These are phyloP conservation scores for Acanthochromis polyacanthus DNA, from an alignment of 2,113 vertebrate genomes.

Conservation along the genomic window DNA sequence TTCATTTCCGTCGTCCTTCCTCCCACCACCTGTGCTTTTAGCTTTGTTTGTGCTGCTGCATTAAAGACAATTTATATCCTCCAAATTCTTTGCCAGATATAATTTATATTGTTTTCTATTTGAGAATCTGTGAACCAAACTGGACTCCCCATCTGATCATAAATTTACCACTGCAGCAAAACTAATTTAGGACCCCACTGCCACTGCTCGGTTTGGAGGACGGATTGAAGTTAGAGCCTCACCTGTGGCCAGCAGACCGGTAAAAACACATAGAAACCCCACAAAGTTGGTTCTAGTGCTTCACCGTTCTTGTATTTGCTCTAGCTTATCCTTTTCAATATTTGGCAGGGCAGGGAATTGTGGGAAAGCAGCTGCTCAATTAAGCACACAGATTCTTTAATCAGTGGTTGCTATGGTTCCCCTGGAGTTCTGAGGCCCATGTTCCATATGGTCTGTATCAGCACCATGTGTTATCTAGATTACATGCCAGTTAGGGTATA, in stretches of 20 bases:
- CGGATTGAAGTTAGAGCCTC: conserved; percentile 47
- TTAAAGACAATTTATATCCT: conserved; percentile 49
- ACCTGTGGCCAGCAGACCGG: conserved; percentile 35
- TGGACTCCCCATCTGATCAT: conserved; percentile 33
- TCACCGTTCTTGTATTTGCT: conserved; percentile 32
- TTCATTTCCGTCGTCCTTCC: neutral
- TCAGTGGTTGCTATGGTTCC: conserved; percentile 65
- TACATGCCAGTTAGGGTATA: conserved; percentile 14
- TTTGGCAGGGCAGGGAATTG: conserved; percentile 45
- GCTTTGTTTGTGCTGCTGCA: conserved; percentile 19
- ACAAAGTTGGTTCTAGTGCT: conserved; percentile 18
- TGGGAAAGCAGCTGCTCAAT: conserved; percentile 66
- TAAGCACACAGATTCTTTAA: conserved; percentile 62
- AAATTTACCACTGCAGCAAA: conserved; percentile 41
- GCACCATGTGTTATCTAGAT: conserved; percentile 47
- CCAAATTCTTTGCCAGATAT: conserved; percentile 14
- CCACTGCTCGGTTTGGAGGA: conserved; percentile 60
- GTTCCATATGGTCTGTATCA: conserved; percentile 64
- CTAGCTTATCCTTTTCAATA: conserved; percentile 57
- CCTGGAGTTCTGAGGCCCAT: conserved; percentile 17
- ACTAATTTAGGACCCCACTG: conserved; percentile 30
- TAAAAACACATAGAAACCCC: neutral
- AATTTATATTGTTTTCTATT: conserved; percentile 44
- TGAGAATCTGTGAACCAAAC: conserved; percentile 25
- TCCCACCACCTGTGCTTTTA: conserved; percentile 25